Evolutionary conservation across 2,113 vertebrate genomes (phyloP).

Genomic region (Lasiurus borealis): DNA sequence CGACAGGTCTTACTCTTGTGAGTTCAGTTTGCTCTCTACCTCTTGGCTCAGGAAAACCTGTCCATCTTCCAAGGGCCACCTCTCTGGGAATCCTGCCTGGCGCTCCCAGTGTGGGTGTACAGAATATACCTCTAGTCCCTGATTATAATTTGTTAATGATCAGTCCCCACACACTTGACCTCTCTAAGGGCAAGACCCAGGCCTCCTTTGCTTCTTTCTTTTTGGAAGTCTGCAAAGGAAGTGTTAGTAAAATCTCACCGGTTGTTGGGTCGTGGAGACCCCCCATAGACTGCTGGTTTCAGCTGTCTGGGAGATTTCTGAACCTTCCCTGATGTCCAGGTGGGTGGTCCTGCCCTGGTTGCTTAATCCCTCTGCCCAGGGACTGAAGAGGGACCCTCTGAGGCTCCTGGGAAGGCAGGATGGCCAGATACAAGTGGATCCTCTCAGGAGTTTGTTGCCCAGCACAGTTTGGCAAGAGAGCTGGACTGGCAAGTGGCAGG

Average conservation of each 20-base stretch:
- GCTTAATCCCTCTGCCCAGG: not conserved
- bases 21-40: not conserved
- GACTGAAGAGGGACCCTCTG: not conserved
- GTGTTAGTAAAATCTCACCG: conserved; percentile 22
- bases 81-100: not conserved
- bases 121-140: not conserved
- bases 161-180: not conserved
- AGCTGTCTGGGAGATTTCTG: not conserved
- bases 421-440: not conserved
- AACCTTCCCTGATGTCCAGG: not conserved
- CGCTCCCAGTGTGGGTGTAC: not conserved
- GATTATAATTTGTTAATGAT: not conserved
- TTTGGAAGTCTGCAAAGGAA: conserved; percentile 40
- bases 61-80: not conserved
- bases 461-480: conserved; percentile 37
- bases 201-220: not conserved
- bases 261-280: not conserved
- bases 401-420: not conserved
- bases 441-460: conserved; percentile 41
- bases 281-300: conserved; percentile 1
- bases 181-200: not conserved
- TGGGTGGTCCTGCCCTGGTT: conserved; percentile 51
- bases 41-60: not conserved
- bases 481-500: conserved; percentile 28
- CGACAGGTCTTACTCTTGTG: not conserved